Percentiles rank a stretch among this genome's conserved stretches.
These are phyloP conservation scores for Strix aluco DNA, from an alignment of 2,113 vertebrate genomes.

Conservation along the genomic window DNA sequence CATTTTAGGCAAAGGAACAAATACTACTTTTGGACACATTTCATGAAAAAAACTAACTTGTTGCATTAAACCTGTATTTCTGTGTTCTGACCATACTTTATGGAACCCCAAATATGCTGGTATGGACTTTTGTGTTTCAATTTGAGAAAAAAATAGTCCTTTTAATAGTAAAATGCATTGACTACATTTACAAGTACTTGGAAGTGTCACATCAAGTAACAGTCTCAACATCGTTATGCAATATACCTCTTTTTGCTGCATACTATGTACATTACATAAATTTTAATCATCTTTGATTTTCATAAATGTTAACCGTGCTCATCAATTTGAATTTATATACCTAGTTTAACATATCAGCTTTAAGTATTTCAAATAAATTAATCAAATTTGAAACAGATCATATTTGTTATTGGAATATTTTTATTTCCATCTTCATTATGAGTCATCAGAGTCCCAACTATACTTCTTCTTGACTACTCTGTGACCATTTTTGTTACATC, in stretches of 20 bases:
- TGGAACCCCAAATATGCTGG: not conserved
- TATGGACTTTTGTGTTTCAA: not conserved
- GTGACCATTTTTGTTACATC: not conserved
- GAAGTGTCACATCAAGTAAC: not conserved
- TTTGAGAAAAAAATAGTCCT: not conserved
- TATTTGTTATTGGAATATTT: not conserved
- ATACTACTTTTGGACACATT: not conserved
- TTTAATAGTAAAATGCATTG: not conserved
- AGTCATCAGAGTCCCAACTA: not conserved
- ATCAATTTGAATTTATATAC: not conserved
- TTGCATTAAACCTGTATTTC: not conserved
- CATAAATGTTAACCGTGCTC: not conserved
- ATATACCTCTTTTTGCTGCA: not conserved
- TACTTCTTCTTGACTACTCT: not conserved
- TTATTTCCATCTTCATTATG: not conserved
- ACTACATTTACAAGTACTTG: not conserved
- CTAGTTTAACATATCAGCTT: not conserved
- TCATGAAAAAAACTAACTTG: not conserved
- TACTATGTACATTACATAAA: not conserved
- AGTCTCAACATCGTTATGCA: not conserved
- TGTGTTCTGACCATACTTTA: not conserved
- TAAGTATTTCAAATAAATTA: not conserved
- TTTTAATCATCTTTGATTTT: not conserved
- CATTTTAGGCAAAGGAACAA: not conserved
- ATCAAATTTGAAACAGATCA: not conserved